Conservation (phyloP, 2,113 vertebrate genomes). For the Grallaria varia region DNA sequence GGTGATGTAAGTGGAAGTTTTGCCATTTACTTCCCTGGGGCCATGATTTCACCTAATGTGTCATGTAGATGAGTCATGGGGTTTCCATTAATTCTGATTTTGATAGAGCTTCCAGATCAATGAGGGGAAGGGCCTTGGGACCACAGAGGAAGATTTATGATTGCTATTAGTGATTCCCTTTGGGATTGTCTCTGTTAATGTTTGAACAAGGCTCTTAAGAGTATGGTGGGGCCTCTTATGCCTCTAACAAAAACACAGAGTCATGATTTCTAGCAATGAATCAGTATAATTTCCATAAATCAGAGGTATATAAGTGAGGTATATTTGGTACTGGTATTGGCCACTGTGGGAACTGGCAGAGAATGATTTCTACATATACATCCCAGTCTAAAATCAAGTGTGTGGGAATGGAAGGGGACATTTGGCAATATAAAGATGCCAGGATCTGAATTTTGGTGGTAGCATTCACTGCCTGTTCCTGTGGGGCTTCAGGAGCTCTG, state of each 20-base stretch:
- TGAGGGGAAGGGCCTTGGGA: not conserved
- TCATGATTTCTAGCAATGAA: not conserved
- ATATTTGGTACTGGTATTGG: not conserved
- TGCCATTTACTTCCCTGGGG: not conserved
- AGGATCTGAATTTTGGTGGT: not conserved
- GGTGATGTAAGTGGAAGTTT: not conserved
- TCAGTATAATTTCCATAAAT: not conserved
- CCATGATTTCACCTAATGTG: not conserved
- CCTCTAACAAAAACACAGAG: not conserved
- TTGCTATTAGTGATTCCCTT: not conserved
- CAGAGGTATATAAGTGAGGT: not conserved
- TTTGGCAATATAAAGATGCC: not conserved
- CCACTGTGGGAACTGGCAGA: not conserved
- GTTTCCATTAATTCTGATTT: not conserved
- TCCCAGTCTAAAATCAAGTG: not conserved
- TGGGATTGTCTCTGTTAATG: conserved; percentile 15
- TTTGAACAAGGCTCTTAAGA: conserved; percentile 27
- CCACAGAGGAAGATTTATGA: not conserved
- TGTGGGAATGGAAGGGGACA: not conserved
- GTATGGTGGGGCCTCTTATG: not conserved
- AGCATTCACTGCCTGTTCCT: not conserved
- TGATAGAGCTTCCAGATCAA: not conserved
- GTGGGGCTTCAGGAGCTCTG: not conserved
- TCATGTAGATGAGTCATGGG: not conserved
- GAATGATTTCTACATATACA: not conserved